phyloP scores from a whole-genome alignment of 2,797 vertebrate species.

The Kryptopterus vitreolus region DNA sequence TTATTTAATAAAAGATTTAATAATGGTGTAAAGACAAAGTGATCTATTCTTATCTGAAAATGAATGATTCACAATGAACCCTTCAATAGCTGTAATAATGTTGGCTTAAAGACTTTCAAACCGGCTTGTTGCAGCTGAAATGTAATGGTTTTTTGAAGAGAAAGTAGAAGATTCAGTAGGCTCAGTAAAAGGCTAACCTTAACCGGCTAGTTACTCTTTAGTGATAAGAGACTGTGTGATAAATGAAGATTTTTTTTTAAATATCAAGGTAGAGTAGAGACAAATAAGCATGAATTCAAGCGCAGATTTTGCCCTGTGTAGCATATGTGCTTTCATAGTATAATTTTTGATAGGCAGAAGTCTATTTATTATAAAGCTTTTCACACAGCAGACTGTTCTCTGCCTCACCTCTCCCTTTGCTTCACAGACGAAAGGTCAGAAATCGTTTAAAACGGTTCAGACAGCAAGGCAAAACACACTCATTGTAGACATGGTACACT shows the following conservation, averaged over 20 bases:
- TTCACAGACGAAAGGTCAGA: slow-evolving; percentile 1
- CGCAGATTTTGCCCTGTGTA: not conserved
- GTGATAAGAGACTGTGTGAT: not conserved
- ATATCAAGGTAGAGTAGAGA: not conserved
- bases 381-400: not conserved
- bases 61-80: not conserved
- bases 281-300: not conserved
- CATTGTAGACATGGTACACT: not conserved
- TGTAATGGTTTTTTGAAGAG: not conserved
- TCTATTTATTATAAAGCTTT: slow-evolving; percentile 10
- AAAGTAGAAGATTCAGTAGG: not conserved
- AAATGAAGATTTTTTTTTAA: not conserved
- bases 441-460: not conserved
- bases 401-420: not conserved
- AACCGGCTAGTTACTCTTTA: not conserved
- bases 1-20: not conserved
- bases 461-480: not conserved
- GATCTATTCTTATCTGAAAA: not conserved
- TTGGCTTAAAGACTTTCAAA: not conserved
- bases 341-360: not conserved
- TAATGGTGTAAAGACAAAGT: not conserved
- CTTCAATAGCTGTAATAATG: not conserved
- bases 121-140: not conserved
- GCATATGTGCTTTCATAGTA: not conserved
- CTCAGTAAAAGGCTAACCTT: not conserved